phyloP scores from a whole-genome alignment of 2,888 invertebrate species.

The Ditula angustiorana region DNA sequence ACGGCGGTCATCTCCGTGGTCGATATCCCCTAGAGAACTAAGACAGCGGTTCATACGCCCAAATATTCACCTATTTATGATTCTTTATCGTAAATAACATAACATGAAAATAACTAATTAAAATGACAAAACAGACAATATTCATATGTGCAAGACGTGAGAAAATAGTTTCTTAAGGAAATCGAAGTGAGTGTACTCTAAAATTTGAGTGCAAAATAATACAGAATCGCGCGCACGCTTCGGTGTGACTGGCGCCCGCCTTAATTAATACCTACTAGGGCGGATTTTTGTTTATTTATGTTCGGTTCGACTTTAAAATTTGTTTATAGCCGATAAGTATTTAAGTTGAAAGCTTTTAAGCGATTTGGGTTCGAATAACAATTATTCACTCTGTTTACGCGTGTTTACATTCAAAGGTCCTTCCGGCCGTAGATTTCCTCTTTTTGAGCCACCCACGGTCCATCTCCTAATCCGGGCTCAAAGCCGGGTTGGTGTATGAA shows the following conservation, averaged over 20 bases:
- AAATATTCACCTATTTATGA: no score
- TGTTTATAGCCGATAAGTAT: conserved; percentile 65
- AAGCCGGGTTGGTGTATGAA: not conserved
- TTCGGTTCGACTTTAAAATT: conserved; percentile 52
- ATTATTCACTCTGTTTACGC: conserved; percentile 56
- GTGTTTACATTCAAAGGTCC: conserved; percentile 51
- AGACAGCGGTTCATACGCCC: no score
- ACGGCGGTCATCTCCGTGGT: no score
- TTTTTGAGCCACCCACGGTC: not conserved
- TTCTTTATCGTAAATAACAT: no score
- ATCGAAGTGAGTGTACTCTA: no score
- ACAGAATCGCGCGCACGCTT: conserved; percentile 32
- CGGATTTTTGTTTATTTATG: conserved; percentile 61
- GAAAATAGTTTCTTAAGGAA: no score
- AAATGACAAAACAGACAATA: no score
- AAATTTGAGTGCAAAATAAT: no score
- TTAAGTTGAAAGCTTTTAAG: conserved; percentile 69
- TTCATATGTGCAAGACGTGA: no score
- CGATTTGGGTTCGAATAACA: conserved; percentile 64
- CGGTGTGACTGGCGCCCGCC: conserved; percentile 50
- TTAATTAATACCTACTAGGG: conserved; percentile 56
- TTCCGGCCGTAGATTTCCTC: conserved; percentile 4
- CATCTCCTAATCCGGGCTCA: not conserved
- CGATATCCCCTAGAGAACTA: no score
- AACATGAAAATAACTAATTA: no score